Conservation (phyloP, 2,888 invertebrate genomes). For the Leucoptera coffeella region DNA sequence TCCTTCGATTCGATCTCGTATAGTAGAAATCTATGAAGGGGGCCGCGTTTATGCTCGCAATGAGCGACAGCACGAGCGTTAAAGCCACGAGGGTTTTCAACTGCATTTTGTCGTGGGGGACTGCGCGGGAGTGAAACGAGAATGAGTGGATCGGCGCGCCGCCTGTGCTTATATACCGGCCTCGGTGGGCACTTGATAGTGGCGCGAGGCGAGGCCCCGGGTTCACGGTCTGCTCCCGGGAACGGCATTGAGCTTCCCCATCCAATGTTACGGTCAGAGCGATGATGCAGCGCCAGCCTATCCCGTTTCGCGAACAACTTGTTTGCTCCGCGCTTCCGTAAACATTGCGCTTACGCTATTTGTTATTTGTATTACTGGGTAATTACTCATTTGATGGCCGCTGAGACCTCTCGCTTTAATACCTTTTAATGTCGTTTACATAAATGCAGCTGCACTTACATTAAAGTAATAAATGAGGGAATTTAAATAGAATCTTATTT, state of each 20-base stretch:
- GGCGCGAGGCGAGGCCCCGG: constrained; percentile 22
- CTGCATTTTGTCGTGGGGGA: too few species aligned
- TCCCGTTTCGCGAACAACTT: background rate
- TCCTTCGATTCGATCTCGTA: too few species aligned
- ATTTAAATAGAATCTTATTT: background rate
- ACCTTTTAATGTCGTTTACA: too few species aligned
- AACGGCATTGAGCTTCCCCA: constrained; percentile 19
- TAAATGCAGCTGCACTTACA: too few species aligned
- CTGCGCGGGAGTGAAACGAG: constrained; percentile 30
- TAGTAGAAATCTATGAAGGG: constrained; percentile 32
- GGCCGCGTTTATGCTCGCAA: constrained; percentile 14
- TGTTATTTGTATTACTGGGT: constrained; percentile 1
- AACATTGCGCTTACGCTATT: too few species aligned
- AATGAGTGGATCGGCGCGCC: too few species aligned
- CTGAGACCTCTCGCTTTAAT: background rate
- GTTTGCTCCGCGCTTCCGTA: too few species aligned
- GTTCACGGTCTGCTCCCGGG: constrained; percentile 46
- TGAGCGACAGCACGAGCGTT: constrained; percentile 15
- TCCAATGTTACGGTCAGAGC: background rate
- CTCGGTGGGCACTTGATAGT: constrained; percentile 40
- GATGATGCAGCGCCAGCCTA: background rate
- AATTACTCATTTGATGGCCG: constrained; percentile 1
- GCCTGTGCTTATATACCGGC: constrained; percentile 50
- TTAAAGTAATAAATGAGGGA: too few species aligned
- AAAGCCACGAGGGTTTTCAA: constrained; percentile 12